Base-by-base conservation (phyloP, 2,888 invertebrate species). In the Drosophila quinaria region DNA sequence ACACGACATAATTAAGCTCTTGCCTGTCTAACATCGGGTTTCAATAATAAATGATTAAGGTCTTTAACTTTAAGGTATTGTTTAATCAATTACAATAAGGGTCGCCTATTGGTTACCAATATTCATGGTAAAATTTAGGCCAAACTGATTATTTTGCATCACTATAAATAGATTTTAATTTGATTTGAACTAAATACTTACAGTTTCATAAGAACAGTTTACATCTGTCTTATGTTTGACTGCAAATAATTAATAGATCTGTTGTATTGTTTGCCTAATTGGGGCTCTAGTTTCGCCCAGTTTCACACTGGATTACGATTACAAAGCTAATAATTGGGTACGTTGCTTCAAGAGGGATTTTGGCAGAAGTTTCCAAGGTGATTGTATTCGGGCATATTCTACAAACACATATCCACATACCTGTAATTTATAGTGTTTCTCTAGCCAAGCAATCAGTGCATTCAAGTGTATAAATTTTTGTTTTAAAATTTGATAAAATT, bases 1-100 rank as follows among this genome's bases (percentile, higher is more conserved):
- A 55, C 39, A 11, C 11, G 55, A 51, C 42, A 35, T 42, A 56
- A 64, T 72, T 41, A 60, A 56, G 8, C 1, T 51, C 4, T 17
- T 15, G 39, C 39, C 39, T 35, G 42, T n/a, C 29, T 44, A 37
- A 17, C 17, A 19, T 46, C 25, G 19, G 19, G 22, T 22, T 35
- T 22, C 4, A 11, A 39, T 35, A 22, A 44, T 35, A 1, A 25
- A 52, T 42, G 44, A 1, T 9, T 25, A 4, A 22, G 13, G 17
- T 2, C 29, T 29, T 41, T 11, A 19, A 17, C 1, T 13, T 17
- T 5, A 39, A 15, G 22, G 10, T 41, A 54, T 54, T 37, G n/a
- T 9, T 22, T 25, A 63, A 49, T 63, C 63, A 49, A 46, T 55
- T 54, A 19, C 44, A 29, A 33, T 15, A n/a, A 31, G 31, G 4